Base-by-base conservation (phyloP, 2,888 invertebrate genomes). In the Clunio marinus region DNA sequence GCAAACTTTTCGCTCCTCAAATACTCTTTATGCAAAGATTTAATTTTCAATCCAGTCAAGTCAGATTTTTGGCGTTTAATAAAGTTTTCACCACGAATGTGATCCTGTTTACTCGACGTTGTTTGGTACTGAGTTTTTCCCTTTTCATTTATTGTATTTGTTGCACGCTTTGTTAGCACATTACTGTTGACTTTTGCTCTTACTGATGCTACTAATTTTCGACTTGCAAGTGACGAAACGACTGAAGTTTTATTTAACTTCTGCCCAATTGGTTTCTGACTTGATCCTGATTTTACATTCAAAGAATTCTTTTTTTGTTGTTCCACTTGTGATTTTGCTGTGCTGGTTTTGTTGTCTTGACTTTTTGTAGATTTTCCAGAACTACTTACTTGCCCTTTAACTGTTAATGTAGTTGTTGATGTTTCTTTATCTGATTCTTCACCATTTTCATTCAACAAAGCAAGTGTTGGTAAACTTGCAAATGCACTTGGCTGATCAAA, bases 401-500 rank as follows among this genome's bases (percentile, higher is more conserved):
- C 69, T 2, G 58, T 24, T 32, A 71, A 71, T 3, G 72, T 72
- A 63, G 76, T 76, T 74, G 71, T 70, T 2, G 72, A 72, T 66
- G 75, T 76, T 74, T 81, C 75, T 41, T 77, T 76, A 45, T 79
- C 80, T 45, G 71, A 62, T 32, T 59, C 63, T 46, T 70, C 70
- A 41, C 72, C 72, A 13, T 66, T 66, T 71, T 80, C 80, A 1
- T 77, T 78, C n/a, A 79, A 71, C 10, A 80, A 70, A 13, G 79
- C 24, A 76, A 51, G 51, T 0, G 91, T 89, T 1, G 92, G 92
- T 65, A 92, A 76, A 71, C 91, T 91, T 0, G 88, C 88, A 1
- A 92, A 91, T 0, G 91, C 89, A 1, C 89, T 90, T 0, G 92
- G 91, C 75, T 90, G 88, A 74, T 90, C 84, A 74, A 89, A 93